Evolutionary conservation across 2,888 invertebrate genomes (phyloP).

Genomic region (Sisyra terminalis): DNA sequence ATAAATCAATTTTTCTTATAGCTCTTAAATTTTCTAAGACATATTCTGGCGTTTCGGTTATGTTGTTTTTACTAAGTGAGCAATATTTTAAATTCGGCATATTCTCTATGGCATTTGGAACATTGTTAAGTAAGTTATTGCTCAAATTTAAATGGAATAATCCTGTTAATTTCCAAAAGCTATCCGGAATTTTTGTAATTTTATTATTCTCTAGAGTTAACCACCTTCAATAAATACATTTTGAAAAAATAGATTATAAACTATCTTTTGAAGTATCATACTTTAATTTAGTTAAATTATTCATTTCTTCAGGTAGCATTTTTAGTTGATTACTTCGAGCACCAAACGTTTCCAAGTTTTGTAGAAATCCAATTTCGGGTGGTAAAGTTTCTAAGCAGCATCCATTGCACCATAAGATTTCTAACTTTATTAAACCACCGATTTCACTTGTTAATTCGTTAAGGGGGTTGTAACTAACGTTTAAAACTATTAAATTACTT

Average conservation of each 20-base stretch:
- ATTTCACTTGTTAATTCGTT: conserved; percentile 38
- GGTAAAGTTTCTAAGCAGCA: conserved; percentile 38
- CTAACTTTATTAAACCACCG: conserved; percentile 38
- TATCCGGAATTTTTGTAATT: conserved; percentile 32
- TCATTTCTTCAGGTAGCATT: conserved; percentile 38
- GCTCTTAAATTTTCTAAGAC: conserved; percentile 17
- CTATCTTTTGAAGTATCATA: conserved; percentile 15
- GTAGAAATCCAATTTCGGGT: conserved; percentile 40
- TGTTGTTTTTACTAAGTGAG: conserved; percentile 20
- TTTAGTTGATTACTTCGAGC: conserved; percentile 43
- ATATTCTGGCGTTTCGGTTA: conserved; percentile 18
- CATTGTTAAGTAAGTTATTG: conserved; percentile 32
- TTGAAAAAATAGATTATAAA: conserved; percentile 6
- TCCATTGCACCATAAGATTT: conserved; percentile 51
- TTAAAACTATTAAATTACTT: conserved; percentile 40
- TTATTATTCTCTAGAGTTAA: conserved; percentile 45
- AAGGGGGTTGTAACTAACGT: conserved; percentile 49
- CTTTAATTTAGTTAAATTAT: conserved; percentile 36
- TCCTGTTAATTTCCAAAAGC: conserved; percentile 32
- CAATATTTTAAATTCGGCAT: conserved; percentile 20
- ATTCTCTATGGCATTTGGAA: conserved; percentile 28
- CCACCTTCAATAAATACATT: conserved; percentile 33
- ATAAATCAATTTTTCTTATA: conserved; percentile 21
- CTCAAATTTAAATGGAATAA: conserved; percentile 46
- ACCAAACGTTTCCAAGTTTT: conserved; percentile 45